phyloP scores from a whole-genome alignment of 92 coral and sea anemone species.

The Siderastrea radians region DNA sequence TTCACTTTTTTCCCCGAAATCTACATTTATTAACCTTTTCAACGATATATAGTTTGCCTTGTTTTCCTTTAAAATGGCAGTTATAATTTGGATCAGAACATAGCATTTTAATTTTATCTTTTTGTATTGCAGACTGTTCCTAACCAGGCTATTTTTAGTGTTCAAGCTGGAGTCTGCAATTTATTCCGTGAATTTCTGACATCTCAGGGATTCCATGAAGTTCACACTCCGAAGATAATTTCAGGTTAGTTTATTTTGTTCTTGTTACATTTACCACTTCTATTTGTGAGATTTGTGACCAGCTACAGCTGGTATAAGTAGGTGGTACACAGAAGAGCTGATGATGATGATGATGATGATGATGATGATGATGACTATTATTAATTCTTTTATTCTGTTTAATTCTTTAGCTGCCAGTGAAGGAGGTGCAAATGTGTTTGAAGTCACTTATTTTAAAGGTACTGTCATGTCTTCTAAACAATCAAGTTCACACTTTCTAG shows the following conservation, averaged over 20 bases:
- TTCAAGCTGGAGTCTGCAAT: constrained; percentile 95
- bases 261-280: neutral
- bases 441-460: constrained; percentile 95
- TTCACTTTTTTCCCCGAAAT: too few species aligned
- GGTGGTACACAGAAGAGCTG: too few species aligned
- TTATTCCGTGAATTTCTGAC: constrained; percentile 89
- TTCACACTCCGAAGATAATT: constrained; percentile 97
- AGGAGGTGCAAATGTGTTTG: constrained; percentile 99
- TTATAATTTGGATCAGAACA: neutral
- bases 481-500: too few species aligned
- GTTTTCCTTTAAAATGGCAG: neutral
- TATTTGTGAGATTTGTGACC: neutral
- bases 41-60: too few species aligned
- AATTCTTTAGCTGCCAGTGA: constrained; percentile 89
- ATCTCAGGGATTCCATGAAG: constrained; percentile 89
- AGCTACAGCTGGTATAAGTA: neutral
- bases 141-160: constrained; percentile 95
- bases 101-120: neutral
- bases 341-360: too few species aligned
- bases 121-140: constrained; percentile 87
- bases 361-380: neutral
- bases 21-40: too few species aligned
- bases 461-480: neutral
- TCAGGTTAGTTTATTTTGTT: constrained; percentile 76
- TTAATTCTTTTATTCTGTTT: neutral